Base-by-base conservation (phyloP, 2,888 invertebrate genomes). In the Ctena decussata region DNA sequence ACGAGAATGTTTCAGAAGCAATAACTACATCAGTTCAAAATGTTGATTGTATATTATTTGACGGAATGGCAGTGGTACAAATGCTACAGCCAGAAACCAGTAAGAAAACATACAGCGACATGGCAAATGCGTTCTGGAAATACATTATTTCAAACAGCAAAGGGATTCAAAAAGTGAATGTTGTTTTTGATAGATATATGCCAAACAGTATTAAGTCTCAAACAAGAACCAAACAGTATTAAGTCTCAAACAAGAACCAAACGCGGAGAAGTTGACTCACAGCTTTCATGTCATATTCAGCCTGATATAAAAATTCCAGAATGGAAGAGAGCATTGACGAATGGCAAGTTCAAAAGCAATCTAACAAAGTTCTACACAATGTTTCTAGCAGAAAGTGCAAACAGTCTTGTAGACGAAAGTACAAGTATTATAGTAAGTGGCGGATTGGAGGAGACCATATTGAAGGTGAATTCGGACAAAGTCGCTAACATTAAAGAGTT, bases 281-380 rank as follows among this genome's bases (percentile, higher is more conserved):
- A 30, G 27, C 18, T 30, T 8, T 41, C 72, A 39, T 30, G 37
- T 27, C 39, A 37, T 44, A n/a, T 72, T 72, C 72, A 72, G 15
- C 27, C 72, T 41, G 44, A 72, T 18, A 27, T 72, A 44, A 72
- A 39, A 24, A 41, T 72, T 44, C 39, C 39, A 39, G 72, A 72
- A 30, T 72, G 72, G 72, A 72, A 72, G 27, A 72, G 41, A 44
- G 72, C 24, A 1, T 21, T 44, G 44, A 44, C 41, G 1, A 44
- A 30, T 11, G 24, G 24, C 15, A 72, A 44, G 12, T 39, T 37
- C 44, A 41, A 72, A 44, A 72, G 41, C 24, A 41, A 72, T n/a
- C 21, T 44, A 24, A 44, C 37, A 18, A 44, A 5, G 21, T 44
- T 39, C 27, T 27, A 27, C 27, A 44, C 37, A 18, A 44, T 12